Evolutionary conservation across 2,888 invertebrate genomes (phyloP).

Genomic region (Leucophora obtusa): DNA sequence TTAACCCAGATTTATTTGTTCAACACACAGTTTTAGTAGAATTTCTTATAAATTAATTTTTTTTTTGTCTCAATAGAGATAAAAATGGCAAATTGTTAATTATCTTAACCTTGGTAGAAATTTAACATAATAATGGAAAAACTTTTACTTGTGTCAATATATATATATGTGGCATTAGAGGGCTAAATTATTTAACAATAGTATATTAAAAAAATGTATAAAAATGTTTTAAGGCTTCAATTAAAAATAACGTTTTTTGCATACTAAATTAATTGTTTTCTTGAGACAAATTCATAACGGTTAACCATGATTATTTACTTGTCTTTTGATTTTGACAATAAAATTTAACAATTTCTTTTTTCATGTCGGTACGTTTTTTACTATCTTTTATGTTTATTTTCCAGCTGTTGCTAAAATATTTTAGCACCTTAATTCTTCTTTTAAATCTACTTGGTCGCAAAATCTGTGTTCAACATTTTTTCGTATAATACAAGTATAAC

Average conservation of each 20-base stretch:
- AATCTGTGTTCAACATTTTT: not conserved
- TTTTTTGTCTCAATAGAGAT: slow-evolving; percentile 24
- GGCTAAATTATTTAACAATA: slow-evolving; percentile 43
- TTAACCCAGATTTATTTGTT: slow-evolving; percentile 1
- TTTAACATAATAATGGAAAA: slow-evolving; percentile 7
- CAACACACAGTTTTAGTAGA: not conserved
- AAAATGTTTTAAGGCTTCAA: not conserved
- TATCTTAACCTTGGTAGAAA: slow-evolving; percentile 44
- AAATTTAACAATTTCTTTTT: not conserved
- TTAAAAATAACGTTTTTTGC: slow-evolving; percentile 18
- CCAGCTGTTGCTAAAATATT: slow-evolving; percentile 24
- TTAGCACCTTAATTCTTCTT: slow-evolving; percentile 12
- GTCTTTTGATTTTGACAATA: not conserved
- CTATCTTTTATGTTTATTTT: not conserved
- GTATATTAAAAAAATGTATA: not conserved
- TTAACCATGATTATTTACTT: not conserved
- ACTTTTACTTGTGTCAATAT: slow-evolving; percentile 20
- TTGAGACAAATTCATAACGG: not conserved
- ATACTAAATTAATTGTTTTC: slow-evolving; percentile 13
- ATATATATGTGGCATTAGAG: not conserved
- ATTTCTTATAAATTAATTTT: not conserved
- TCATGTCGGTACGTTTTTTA: not conserved
- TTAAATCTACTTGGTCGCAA: not conserved
- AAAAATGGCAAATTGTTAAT: slow-evolving; percentile 42
- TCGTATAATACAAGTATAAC: not conserved